These are phyloP conservation scores for Poecilia wingei DNA, from an alignment of 2,797 vertebrate species.

Conservation along the genomic window DNA sequence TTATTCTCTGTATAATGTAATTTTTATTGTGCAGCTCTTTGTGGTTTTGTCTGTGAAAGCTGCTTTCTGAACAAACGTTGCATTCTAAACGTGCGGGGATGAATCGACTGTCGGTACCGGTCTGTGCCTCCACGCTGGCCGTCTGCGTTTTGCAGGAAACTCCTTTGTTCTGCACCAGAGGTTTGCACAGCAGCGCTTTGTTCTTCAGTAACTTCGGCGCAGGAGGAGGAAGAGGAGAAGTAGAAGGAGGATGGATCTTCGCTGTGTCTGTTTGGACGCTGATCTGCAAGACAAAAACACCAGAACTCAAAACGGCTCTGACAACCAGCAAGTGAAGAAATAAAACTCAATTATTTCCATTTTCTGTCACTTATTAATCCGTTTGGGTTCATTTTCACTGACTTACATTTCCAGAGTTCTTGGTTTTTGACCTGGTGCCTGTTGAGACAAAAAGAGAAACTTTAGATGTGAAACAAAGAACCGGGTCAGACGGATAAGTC, in stretches of 20 bases:
- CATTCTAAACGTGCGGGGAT: too few relatives aligned
- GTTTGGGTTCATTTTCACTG: neutral
- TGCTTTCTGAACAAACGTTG: too few relatives aligned
- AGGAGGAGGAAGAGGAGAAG: conserved; percentile 52
- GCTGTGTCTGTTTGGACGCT: conserved; percentile 88
- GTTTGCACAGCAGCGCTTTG: conserved; percentile 94
- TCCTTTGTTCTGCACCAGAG: conserved; percentile 94
- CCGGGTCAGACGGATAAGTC: neutral
- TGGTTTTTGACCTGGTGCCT: conserved; percentile 86
- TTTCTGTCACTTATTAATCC: neutral
- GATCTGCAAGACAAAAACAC: conserved; percentile 69
- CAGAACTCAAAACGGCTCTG: neutral
- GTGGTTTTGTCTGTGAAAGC: too few relatives aligned
- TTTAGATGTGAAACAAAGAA: neutral
- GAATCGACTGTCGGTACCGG: conserved; percentile 76
- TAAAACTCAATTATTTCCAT: neutral
- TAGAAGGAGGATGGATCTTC: conserved; percentile 71
- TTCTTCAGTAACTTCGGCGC: conserved; percentile 91
- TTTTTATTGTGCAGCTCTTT: neutral
- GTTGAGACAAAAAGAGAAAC: conserved; percentile 32
- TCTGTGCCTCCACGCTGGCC: conserved; percentile 87
- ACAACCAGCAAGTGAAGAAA: neutral
- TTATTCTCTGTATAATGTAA: too few relatives aligned
- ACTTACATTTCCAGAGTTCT: conserved; percentile 89
- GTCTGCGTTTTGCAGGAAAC: conserved; percentile 92